phyloP scores from a whole-genome alignment of 1,140 invertebrate species.

The Rhopalosiphum maidis region DNA sequence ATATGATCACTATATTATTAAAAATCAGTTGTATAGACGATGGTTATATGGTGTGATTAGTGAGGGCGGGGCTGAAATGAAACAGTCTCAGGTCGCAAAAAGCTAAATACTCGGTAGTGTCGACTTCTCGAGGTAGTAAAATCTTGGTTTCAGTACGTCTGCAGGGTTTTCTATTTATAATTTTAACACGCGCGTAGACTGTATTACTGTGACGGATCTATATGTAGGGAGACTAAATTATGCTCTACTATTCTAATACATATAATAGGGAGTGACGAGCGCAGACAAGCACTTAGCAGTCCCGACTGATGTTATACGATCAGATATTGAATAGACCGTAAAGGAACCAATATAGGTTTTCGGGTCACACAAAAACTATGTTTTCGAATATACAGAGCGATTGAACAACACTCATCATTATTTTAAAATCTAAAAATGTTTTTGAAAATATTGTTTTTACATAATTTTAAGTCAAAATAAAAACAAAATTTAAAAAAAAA shows the following conservation, averaged over 20 bases:
- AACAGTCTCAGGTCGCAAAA: neutral
- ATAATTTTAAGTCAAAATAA: no score
- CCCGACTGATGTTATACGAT: neutral
- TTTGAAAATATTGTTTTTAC: no score
- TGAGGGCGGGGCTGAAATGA: neutral
- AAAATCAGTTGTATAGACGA: neutral
- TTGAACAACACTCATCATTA: no score
- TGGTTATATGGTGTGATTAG: neutral
- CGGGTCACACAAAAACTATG: neutral
- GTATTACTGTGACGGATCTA: neutral
- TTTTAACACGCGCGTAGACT: neutral
- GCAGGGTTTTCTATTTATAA: neutral
- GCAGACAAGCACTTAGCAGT: neutral
- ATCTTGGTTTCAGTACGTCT: neutral
- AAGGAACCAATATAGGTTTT: neutral
- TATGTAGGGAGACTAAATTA: neutral
- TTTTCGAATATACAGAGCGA: neutral
- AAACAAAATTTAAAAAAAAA: no score
- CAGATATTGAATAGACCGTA: neutral
- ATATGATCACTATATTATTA: neutral
- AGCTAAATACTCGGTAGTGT: neutral
- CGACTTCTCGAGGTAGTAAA: neutral
- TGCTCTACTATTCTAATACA: neutral
- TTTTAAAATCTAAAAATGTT: no score
- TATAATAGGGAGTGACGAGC: neutral